Percentiles rank a stretch among this genome's conserved stretches.
These are phyloP conservation scores for Azemiops feae DNA, from an alignment of 2,113 vertebrate species.

Conservation along the genomic window DNA sequence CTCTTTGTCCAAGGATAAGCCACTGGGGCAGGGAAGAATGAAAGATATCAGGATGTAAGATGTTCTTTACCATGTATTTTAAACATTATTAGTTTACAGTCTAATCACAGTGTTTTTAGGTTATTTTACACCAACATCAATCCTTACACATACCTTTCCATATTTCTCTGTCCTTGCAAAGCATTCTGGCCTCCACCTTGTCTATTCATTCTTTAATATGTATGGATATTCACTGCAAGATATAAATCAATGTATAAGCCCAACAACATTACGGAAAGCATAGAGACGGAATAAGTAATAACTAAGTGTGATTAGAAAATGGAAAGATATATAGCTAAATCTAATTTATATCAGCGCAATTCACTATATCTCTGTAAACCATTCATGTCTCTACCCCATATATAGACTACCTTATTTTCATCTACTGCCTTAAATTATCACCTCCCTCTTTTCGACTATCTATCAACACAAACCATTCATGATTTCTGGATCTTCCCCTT, in stretches of 20 bases:
- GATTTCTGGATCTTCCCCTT: background rate
- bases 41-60: background rate
- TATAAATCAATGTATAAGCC: background rate
- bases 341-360: background rate
- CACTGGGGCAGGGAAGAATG: background rate
- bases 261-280: background rate
- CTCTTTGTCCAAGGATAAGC: background rate
- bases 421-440: background rate
- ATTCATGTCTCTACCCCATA: background rate
- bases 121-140: background rate
- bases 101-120: background rate
- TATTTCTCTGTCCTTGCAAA: background rate
- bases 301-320: background rate
- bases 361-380: background rate
- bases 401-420: background rate
- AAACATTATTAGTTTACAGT: background rate
- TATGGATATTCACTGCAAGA: background rate
- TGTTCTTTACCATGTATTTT: background rate
- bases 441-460: background rate
- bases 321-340: background rate
- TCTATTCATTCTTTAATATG: background rate
- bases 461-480: background rate
- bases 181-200: background rate
- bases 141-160: background rate
- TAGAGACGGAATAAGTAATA: background rate